Percentiles rank a stretch among this genome's conserved stretches.
Evolutionary conservation across 2,113 vertebrate genomes (phyloP).

Genomic region (Cinclus mexicanus): DNA sequence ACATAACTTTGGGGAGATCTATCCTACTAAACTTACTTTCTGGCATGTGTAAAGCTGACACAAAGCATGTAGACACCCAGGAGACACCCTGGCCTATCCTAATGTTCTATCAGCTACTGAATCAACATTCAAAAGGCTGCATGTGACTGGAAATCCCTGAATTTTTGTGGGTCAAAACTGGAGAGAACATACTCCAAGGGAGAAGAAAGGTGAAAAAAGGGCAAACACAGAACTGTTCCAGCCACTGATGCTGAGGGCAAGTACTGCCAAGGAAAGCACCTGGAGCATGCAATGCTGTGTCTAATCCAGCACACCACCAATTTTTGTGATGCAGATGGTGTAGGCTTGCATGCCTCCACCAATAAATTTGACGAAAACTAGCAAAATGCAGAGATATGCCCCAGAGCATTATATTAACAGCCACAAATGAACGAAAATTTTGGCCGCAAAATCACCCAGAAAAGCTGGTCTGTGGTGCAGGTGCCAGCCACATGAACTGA

Average conservation of each 20-base stretch:
- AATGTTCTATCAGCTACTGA: neutral
- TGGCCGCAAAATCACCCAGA: neutral
- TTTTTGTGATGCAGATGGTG: neutral
- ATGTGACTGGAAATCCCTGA: neutral
- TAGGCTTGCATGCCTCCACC: neutral
- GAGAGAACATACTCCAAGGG: neutral
- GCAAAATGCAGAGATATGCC: neutral
- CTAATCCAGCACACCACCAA: neutral
- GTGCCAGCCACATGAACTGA: neutral
- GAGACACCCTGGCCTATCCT: neutral
- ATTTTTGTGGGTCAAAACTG: neutral
- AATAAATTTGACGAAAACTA: neutral
- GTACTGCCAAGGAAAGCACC: neutral
- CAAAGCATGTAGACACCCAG: neutral
- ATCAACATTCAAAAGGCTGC: neutral
- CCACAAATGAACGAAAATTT: neutral
- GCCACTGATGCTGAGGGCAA: neutral
- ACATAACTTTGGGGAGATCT: neutral
- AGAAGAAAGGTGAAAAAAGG: neutral
- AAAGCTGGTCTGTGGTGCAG: neutral
- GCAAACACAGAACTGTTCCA: neutral
- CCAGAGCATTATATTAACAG: neutral
- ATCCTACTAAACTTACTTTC: neutral
- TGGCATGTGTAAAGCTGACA: neutral
- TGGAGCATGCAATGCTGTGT: neutral